Base-by-base conservation (phyloP, 2,797 vertebrate species). In the Tapera naevia region DNA sequence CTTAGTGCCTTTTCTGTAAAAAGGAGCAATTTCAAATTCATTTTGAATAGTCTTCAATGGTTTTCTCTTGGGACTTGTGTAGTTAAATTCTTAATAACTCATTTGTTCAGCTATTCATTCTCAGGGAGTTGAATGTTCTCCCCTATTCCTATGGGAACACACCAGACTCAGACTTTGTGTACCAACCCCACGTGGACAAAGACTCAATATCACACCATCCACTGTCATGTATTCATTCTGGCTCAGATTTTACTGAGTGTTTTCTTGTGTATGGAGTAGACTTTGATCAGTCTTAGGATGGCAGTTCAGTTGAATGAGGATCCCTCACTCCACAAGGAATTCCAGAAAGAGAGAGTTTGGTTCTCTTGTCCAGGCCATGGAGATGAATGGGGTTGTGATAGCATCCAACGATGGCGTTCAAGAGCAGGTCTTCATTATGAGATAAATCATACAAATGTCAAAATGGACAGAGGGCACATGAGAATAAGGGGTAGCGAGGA, bases 61-160 rank as follows among this genome's bases (percentile, higher is more conserved):
- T 83, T 96, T 88, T 79, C 90, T 91, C 93, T 84, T 84, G 95
- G 71, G 93, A 91, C 60, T 84, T 80, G 58, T 56, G 66, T 81
- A 93, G 93, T 94, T 95, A 96, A 93, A 93, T 94, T 94, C 93
- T 95, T 95, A 94, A 93, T 94, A 91, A 94, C 80, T 94, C 93
- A 73, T 96, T 95, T 95, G 93, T 95, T 96, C 93, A 94, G 93
- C 95, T 96, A 93, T 93, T 93, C 83, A 84, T 94, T 96, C 93
- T 93, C 80, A 76, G 91, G 88, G 95, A 93, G 25, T 91, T 95
- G 82, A 93, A 72, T 56, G 58, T 95, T 96, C 84, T 94, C 67
- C 67, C 25, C 6, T 71, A 48, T 62, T 94, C 94, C 94, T 83
- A 13, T 93, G 95, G 94, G 95, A 96, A 48, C 60, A 39, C 1